Conservation (phyloP, 2,888 invertebrate species). For the Seira musarum region DNA sequence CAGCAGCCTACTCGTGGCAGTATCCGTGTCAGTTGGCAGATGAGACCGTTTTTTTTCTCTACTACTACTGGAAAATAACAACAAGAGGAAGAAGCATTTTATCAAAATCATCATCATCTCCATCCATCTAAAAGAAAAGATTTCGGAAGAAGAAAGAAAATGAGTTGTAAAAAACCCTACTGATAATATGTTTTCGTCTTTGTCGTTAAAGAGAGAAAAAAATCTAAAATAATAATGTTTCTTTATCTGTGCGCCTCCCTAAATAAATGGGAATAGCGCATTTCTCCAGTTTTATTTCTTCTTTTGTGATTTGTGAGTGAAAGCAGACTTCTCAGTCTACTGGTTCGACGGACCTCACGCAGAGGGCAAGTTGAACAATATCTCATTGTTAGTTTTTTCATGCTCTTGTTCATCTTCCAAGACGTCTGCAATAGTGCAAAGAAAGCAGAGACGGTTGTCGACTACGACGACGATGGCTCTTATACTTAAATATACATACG, state of each 20-base stretch:
- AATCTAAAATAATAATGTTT: neutral
- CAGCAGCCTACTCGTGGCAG: slow-evolving; percentile 37
- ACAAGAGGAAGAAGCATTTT: slow-evolving; percentile 29
- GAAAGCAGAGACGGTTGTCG: neutral
- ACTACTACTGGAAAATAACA: slow-evolving; percentile 10
- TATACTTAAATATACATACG: slow-evolving; percentile 32
- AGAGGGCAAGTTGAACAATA: slow-evolving; percentile 42
- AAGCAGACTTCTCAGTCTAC: slow-evolving; percentile 30
- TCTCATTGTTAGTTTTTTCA: slow-evolving; percentile 36
- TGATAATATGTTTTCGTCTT: too few relatives aligned
- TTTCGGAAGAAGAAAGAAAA: slow-evolving; percentile 11
- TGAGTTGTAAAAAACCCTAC: neutral
- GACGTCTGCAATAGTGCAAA: slow-evolving; percentile 3
- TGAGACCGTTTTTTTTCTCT: neutral
- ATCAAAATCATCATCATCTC: neutral
- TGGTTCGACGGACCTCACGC: slow-evolving; percentile 41
- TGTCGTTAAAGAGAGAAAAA: neutral
- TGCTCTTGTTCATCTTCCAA: slow-evolving; percentile 21
- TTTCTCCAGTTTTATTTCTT: slow-evolving; percentile 41
- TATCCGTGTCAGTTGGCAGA: neutral
- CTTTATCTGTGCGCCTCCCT: neutral
- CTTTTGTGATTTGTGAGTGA: slow-evolving; percentile 55
- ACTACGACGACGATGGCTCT: neutral
- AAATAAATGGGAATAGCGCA: slow-evolving; percentile 31
- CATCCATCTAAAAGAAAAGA: too few relatives aligned